Percentiles rank a stretch among this genome's conserved stretches.
Evolutionary conservation across 2,888 invertebrate species (phyloP).

Genomic region (Penaeus monodon): DNA sequence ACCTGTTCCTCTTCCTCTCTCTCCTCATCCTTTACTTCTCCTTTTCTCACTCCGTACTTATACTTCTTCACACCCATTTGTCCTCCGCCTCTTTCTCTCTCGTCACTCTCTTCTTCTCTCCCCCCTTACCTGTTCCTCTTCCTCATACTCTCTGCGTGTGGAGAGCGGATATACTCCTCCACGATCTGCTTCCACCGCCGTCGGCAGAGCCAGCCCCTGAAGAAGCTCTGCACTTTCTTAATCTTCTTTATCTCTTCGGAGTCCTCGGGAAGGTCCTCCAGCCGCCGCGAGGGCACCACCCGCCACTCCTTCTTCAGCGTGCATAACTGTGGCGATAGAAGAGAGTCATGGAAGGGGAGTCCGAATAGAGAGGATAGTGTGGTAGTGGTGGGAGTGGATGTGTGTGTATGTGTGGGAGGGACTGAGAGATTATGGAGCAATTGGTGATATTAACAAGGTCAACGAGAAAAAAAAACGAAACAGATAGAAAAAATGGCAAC

Average conservation of each 20-base stretch:
- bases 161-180: slow-evolving; percentile 92
- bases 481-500: not conserved
- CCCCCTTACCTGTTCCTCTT: slow-evolving; percentile 84
- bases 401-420: slow-evolving; percentile 9
- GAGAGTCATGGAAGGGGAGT: not conserved
- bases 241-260: slow-evolving; percentile 87
- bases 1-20: not conserved
- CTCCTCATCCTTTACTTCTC: not conserved
- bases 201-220: slow-evolving; percentile 92
- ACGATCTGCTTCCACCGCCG: slow-evolving; percentile 95
- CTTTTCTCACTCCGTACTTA: not conserved
- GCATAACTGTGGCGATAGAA: slow-evolving; percentile 76
- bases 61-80: not conserved
- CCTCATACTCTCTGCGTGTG: slow-evolving; percentile 93
- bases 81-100: not conserved
- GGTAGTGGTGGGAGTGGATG: not conserved
- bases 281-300: slow-evolving; percentile 69
- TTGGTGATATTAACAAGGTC: not conserved
- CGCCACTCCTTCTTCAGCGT: slow-evolving; percentile 85
- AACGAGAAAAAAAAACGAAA: slow-evolving; percentile 69
- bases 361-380: not conserved
- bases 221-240: slow-evolving; percentile 88
- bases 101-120: not conserved
- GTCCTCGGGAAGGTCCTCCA: slow-evolving; percentile 70
- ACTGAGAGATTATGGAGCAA: not conserved